A percentile compares a stretch with the other conserved stretches of the same genome.
phyloP scores from a whole-genome alignment of 2,797 vertebrate species.

The Trematomus bernacchii region DNA sequence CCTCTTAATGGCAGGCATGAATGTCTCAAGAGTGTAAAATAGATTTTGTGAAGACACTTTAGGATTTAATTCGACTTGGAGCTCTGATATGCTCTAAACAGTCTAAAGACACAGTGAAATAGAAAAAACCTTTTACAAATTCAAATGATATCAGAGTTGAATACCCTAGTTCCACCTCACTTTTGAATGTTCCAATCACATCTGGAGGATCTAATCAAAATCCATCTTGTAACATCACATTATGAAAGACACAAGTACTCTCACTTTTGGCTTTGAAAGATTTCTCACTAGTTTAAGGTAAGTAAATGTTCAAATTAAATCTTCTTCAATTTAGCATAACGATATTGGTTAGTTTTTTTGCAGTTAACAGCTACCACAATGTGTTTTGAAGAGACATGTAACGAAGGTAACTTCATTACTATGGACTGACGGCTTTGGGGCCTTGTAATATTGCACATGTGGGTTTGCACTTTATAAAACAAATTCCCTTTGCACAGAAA shows the following conservation, averaged over 20 bases:
- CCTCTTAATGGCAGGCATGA: not conserved
- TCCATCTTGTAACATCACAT: not conserved
- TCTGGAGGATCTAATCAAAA: not conserved
- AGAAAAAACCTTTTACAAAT: not conserved
- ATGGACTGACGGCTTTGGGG: too few relatives aligned
- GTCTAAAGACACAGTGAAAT: not conserved
- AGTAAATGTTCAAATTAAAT: not conserved
- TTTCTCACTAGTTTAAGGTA: not conserved
- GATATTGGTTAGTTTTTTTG: not conserved
- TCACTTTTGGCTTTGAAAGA: not conserved
- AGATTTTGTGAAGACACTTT: conserved; percentile 7
- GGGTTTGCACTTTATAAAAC: too few relatives aligned
- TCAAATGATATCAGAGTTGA: not conserved
- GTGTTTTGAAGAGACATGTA: too few relatives aligned
- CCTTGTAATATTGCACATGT: too few relatives aligned
- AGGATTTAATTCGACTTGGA: not conserved
- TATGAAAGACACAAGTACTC: not conserved
- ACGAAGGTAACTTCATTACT: too few relatives aligned
- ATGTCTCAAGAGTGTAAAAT: not conserved
- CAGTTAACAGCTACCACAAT: too few relatives aligned
- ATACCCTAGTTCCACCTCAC: not conserved
- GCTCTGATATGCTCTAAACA: conserved; percentile 1
- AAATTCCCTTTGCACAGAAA: too few relatives aligned
- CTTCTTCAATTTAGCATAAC: not conserved
- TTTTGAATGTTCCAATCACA: not conserved